Evolutionary conservation across 2,888 invertebrate species (phyloP).

Genomic region (Agrochola circellaris): DNA sequence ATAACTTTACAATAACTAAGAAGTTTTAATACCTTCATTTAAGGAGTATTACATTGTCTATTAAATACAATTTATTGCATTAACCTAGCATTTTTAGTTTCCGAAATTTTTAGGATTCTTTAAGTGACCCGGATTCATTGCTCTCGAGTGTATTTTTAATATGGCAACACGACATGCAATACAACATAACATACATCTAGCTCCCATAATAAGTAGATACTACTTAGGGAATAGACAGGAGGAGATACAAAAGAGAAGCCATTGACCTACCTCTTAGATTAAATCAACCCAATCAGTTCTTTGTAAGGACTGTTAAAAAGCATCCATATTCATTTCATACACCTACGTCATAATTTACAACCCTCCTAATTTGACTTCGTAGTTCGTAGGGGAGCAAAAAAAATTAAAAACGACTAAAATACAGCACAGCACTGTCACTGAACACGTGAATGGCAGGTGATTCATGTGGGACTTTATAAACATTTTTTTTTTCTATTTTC

Average conservation of each 20-base stretch:
- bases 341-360: not conserved
- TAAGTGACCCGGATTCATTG: no score
- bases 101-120: no score
- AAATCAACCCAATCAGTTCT: not conserved
- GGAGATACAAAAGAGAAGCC: not conserved
- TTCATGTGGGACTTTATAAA: slow-evolving; percentile 19
- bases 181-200: not conserved
- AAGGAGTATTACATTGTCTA: no score
- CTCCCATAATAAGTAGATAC: not conserved
- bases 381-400: slow-evolving; percentile 10
- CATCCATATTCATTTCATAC: not conserved
- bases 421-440: slow-evolving; percentile 20
- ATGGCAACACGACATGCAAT: not conserved
- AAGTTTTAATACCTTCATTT: no score
- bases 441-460: slow-evolving; percentile 51
- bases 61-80: no score
- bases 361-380: slow-evolving; percentile 13
- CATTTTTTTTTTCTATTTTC: slow-evolving; percentile 32
- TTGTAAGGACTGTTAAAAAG: not conserved
- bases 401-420: slow-evolving; percentile 21
- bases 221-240: not conserved
- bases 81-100: no score
- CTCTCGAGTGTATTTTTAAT: no score
- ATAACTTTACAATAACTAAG: no score
- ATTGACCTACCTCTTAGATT: not conserved